These are phyloP conservation scores for Ptychobarbus kaznakovi DNA, from an alignment of 2,797 vertebrate species.

Conservation along the genomic window DNA sequence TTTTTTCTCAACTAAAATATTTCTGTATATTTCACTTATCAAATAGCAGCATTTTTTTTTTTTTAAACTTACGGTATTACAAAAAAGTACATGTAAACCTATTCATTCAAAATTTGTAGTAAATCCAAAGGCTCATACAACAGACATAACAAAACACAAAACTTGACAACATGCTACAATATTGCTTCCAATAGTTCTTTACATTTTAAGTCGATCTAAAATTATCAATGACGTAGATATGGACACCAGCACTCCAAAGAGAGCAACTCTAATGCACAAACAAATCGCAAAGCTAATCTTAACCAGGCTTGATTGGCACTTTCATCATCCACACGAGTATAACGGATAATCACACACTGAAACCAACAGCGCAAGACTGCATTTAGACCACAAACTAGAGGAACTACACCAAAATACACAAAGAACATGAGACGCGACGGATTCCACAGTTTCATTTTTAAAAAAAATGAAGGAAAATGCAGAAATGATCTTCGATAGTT, in stretches of 20 bases:
- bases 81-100: conserved; percentile 88
- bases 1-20: conserved; percentile 81
- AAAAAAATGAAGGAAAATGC: conserved; percentile 75
- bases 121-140: conserved; percentile 87
- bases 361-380: conserved; percentile 85
- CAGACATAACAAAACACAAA: conserved; percentile 86
- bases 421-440: conserved; percentile 88
- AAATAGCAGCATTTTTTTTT: conserved; percentile 86
- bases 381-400: conserved; percentile 89
- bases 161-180: conserved; percentile 89
- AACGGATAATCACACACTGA: conserved; percentile 86
- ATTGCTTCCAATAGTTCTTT: conserved; percentile 89
- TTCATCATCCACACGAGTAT: conserved; percentile 87
- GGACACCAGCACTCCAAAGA: conserved; percentile 81
- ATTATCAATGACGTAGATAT: conserved; percentile 85
- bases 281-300: conserved; percentile 87
- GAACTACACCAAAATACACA: conserved; percentile 86
- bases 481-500: conserved; percentile 54
- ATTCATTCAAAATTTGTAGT: conserved; percentile 87
- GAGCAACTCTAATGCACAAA: conserved; percentile 85
- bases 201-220: conserved; percentile 74
- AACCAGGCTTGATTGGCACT: conserved; percentile 87
- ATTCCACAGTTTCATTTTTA: conserved; percentile 85
- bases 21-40: conserved; percentile 88
- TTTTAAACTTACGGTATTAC: conserved; percentile 79